Evolutionary conservation across 2,113 vertebrate species (phyloP).

Genomic region (Trematomus loennbergii): DNA sequence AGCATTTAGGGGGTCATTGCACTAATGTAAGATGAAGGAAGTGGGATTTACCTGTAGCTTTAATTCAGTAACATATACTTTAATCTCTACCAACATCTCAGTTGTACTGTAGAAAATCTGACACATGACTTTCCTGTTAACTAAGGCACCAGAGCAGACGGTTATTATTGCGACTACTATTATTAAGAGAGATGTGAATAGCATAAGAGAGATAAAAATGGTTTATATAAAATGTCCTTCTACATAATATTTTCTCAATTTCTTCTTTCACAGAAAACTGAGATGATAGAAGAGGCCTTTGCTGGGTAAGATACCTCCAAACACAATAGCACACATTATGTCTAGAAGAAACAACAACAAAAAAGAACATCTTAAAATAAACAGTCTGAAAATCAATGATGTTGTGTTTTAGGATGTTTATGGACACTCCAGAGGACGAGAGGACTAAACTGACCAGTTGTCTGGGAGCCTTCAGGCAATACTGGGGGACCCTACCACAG

Average conservation of each 20-base stretch:
- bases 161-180: not conserved
- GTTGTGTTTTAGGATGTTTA: constrained; percentile 91
- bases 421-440: constrained; percentile 97
- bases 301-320: constrained; percentile 88
- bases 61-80: not conserved
- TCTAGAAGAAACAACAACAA: not conserved
- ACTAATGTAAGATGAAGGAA: too few species aligned
- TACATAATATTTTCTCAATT: not conserved
- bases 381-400: not conserved
- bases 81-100: not conserved
- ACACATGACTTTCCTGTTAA: not conserved
- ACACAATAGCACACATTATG: not conserved
- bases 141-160: not conserved
- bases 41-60: not conserved
- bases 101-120: not conserved
- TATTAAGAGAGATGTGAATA: too few species aligned
- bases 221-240: not conserved
- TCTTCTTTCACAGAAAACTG: constrained; percentile 89
- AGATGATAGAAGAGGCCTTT: constrained; percentile 98
- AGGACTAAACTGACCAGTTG: constrained; percentile 96
- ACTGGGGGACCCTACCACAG: constrained; percentile 95
- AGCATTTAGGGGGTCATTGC: not conserved
- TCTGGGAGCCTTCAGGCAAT: constrained; percentile 94
- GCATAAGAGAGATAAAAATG: too few species aligned
- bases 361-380: not conserved